Base-by-base conservation (phyloP, 1,140 invertebrate species). In the Polyergus mexicanus region DNA sequence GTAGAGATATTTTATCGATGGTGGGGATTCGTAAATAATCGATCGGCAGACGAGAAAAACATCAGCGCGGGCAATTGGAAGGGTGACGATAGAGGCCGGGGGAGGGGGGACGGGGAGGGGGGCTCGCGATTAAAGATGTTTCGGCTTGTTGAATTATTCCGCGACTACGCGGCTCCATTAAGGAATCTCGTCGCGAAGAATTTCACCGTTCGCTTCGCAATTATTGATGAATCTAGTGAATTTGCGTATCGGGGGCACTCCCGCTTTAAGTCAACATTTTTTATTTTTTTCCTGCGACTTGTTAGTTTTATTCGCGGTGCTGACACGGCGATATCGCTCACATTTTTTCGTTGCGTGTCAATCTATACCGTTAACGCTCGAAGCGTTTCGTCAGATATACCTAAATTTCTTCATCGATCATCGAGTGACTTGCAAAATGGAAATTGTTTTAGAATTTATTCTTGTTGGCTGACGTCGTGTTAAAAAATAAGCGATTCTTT, bases 81-180 rank as follows among this genome's bases (percentile, higher is more conserved):
- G 38, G 11, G 10, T 1, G 25, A 1, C 25, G 8, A 1, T 11
- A 1, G 41, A 44, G 41, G 10, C 8, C 0, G 41, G 41, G 8
- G 8, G 38, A 1, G 41, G 2, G 10, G 2, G 2, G 89, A 54
- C 87, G 8, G 8, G 38, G 8, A 11, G 2, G 10, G 2, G 2
- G 89, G 60, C 87, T 91, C n/a, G 89, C 86, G 89, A 91, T 91
- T 91, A 89, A 89, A 89, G 86, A 76, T 89, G 66, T 81, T 87
- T 84, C 84, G 68, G 62, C 54, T 91, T 86, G 88, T 88, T 89
- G 88, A 88, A 89, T 89, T 89, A 91, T 85, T 86, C 66, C 22
- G 60, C 75, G 81, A 77, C 78, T 54, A 63, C 72, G 72, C 44
- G 54, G 66, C 25, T 51, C 19, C 76, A 76, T 86, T 86, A 60